Base-by-base conservation (phyloP, 2,113 vertebrate species). In the Pogona vitticeps region DNA sequence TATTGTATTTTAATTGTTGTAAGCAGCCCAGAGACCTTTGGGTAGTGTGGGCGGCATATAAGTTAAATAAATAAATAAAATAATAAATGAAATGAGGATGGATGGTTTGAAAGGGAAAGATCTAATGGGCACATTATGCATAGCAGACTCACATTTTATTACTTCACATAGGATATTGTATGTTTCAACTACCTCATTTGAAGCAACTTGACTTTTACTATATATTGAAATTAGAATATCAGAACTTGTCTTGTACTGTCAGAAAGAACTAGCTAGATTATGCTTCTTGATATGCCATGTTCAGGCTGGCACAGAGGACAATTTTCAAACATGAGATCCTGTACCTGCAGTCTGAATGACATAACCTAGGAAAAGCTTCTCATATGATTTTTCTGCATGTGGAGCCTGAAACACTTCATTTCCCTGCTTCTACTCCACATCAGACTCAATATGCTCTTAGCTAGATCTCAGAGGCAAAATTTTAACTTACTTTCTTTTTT, bases 391-490 rank as follows among this genome's bases (percentile, higher is more conserved):
- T 76, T 56, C 26, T n/a, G 46, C 28, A 56, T 76, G 38, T 76
- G 14, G 52, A 76, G n/a, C 6, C 2, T 67, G 23, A 13, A 80
- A 80, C 23, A 28, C 23, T 46, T 12, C 26, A 67, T n/a, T 15
- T 46, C 23, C 33, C 12, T 21, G 1, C 7, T 58, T 61, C 65
- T 20, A 20, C 18, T n/a, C 26, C 26, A 18, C 36, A 70, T 70
- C 18, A 26, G 23, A 23, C 67, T 36, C 17, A 20, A 33, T 21
- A 15, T 12, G 20, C 21, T 23, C 28, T 42, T 65, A 42, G 28
- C 14, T 67, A 67, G 26, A 31, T 46, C 26, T 7, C 31, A 13
- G 26, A 38, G 8, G 28, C 38, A 52, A 46, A 78, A 63, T 0
- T 0, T 17, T 1, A 88, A 87, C 79, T 46, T 18, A 6, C 28